Evolutionary conservation across 1,140 invertebrate species (phyloP).

Genomic region (Proales similis): DNA sequence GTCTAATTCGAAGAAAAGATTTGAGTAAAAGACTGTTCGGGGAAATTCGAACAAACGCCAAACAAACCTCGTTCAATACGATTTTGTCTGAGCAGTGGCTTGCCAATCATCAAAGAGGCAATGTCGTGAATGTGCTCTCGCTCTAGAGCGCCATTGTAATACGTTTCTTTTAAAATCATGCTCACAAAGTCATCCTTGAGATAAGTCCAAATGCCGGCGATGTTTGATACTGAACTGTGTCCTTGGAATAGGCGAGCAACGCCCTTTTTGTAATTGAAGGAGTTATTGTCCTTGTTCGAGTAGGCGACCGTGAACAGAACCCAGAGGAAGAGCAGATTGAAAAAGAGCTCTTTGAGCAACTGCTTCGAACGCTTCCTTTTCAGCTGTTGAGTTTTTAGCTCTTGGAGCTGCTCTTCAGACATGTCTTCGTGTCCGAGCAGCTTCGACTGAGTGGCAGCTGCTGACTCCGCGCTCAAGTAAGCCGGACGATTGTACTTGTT

Average conservation of each 20-base stretch:
- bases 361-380: too few species aligned
- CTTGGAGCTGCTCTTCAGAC: constrained; percentile 39
- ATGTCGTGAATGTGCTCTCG: not conserved
- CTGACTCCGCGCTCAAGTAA: too few species aligned
- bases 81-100: too few species aligned
- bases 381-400: constrained; percentile 40
- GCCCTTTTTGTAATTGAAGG: constrained; percentile 43
- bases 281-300: not conserved
- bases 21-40: too few species aligned
- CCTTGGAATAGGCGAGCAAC: not conserved
- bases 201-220: too few species aligned
- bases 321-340: constrained; percentile 38
- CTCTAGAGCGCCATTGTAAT: not conserved
- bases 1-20: not conserved
- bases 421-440: too few species aligned
- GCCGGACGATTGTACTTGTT: too few species aligned
- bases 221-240: not conserved
- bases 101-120: not conserved
- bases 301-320: constrained; percentile 17
- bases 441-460: too few species aligned
- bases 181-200: constrained; percentile 52
- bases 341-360: constrained; percentile 54
- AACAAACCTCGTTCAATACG: too few species aligned
- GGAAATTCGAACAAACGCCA: too few species aligned
- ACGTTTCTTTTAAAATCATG: constrained; percentile 46